Base-by-base conservation (phyloP, 2,113 vertebrate genomes). In the Gobius niger region DNA sequence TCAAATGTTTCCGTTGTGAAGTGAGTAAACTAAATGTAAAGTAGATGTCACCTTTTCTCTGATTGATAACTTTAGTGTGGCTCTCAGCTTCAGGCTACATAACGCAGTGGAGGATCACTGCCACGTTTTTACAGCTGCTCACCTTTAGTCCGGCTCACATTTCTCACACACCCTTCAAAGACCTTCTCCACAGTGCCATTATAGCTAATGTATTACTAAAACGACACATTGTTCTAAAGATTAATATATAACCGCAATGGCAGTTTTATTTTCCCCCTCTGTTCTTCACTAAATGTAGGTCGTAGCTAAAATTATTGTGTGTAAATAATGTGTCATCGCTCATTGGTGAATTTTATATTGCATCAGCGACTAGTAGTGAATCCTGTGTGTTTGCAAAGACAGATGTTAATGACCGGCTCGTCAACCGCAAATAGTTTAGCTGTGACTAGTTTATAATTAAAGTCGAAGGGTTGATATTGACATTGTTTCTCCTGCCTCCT, bases 111-210 rank as follows among this genome's bases (percentile, higher is more conserved):
- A 14, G 5, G 44, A 34, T 47, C 34, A 19, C 15, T 51, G 2
- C 40, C 47, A 63, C 70, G 61, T 78, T 74, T 61, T 62, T 9
- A 42, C 18, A 18, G 7, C 46, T 24, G n/a, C 1, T 68, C 66
- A 67, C 7, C 51, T 70, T 77, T 56, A 47, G 54, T 68, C 46
- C n/a, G 7, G 12, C 57, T 60, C 57, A 60, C 57, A 42, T 60
- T 34, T 60, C 57, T 60, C 44, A 44, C 40, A 60, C 57, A 40
- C 57, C 57, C 56, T 60, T 60, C n/a, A 60, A 60, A 44, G 24
- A 34, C 24, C 57, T 42, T 42, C 12, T 1, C 24, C 19, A 6
- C 12, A 15, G 19, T 57, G 12, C 7, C 14, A 8, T 8, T 7
- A 14, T 40, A 40, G 11, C 24, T 57, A 13, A 54, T 52, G 15